Percentiles rank a stretch among this genome's conserved stretches.
Conservation (phyloP, 2,888 invertebrate genomes). For the Drosophila nigricruria region DNA sequence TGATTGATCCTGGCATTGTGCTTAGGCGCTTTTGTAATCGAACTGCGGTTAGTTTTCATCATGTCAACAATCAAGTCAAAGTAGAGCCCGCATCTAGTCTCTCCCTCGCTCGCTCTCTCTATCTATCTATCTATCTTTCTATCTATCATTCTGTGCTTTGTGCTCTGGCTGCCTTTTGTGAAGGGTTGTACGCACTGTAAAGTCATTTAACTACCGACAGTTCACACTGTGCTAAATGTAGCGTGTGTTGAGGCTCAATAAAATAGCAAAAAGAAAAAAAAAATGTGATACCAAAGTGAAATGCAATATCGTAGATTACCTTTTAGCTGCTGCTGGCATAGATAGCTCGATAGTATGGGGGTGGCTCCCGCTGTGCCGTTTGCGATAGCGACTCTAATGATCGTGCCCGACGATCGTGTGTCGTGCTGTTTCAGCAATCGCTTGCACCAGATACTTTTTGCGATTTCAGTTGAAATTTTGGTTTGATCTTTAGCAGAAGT, state of each 20-base stretch:
- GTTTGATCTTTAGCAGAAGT: neutral
- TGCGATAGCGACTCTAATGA: conserved; percentile 16
- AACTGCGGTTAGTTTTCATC: conserved; percentile 75
- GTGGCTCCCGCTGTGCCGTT: conserved; percentile 17
- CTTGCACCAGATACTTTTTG: conserved; percentile 1
- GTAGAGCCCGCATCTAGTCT: conserved; percentile 29
- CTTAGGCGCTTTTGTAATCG: conserved; percentile 52
- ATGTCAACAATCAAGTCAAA: conserved; percentile 76
- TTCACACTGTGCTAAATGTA: conserved; percentile 75
- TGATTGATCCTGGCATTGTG: conserved; percentile 55
- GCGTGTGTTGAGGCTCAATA: conserved; percentile 62
- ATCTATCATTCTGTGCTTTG: neutral
- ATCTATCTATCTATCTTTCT: neutral
- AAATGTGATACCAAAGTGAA: conserved; percentile 44
- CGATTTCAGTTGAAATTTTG: conserved; percentile 1
- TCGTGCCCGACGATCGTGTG: neutral
- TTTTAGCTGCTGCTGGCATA: conserved; percentile 11
- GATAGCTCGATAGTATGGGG: conserved; percentile 5
- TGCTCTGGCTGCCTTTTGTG: conserved; percentile 27
- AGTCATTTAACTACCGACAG: conserved; percentile 68
- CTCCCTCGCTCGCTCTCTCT: neutral
- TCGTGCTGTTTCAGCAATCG: conserved; percentile 20
- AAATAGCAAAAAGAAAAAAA: conserved; percentile 13
- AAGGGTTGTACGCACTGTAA: conserved; percentile 54
- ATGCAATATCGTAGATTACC: conserved; percentile 43